phyloP scores from a whole-genome alignment of 2,888 invertebrate genomes.

The Anoplius nigerrimus region DNA sequence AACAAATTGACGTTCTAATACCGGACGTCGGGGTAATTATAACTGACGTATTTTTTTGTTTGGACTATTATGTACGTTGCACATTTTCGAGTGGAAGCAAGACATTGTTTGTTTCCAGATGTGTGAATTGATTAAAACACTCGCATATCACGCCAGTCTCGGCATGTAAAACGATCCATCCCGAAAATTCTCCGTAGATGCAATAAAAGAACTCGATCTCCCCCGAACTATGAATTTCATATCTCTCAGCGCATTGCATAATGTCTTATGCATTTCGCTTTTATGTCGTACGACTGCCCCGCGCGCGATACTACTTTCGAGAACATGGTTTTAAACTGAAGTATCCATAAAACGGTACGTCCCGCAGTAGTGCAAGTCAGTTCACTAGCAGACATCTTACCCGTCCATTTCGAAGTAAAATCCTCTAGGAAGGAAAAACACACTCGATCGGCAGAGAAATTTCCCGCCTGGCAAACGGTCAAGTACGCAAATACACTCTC shows the following conservation, averaged over 20 bases:
- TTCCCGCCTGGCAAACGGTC: conserved; percentile 5
- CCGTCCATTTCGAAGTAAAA: conserved; percentile 13
- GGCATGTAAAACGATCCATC: too few species aligned
- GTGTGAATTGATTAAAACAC: too few species aligned
- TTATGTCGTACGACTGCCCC: conserved; percentile 9
- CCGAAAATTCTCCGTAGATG: too few species aligned
- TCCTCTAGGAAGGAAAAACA: conserved; percentile 1
- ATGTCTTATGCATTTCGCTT: not conserved
- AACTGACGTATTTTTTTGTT: too few species aligned
- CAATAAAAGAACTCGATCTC: too few species aligned
- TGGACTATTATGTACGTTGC: too few species aligned
- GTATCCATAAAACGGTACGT: conserved; percentile 26
- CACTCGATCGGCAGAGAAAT: conserved; percentile 1
- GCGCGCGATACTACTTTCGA: conserved; percentile 24
- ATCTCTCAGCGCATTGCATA: not conserved
- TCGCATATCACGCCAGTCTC: too few species aligned
- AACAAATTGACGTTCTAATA: too few species aligned
- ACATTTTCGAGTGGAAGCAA: too few species aligned
- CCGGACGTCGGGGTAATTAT: too few species aligned
- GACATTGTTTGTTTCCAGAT: too few species aligned
- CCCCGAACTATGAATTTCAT: conserved; percentile 2
- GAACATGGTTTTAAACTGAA: conserved; percentile 22
- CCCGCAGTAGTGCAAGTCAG: conserved; percentile 10
- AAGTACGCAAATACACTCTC: too few species aligned
- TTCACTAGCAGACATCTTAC: conserved; percentile 20